phyloP scores from a whole-genome alignment of 2,888 invertebrate genomes.

The Stegana nigrithorax region DNA sequence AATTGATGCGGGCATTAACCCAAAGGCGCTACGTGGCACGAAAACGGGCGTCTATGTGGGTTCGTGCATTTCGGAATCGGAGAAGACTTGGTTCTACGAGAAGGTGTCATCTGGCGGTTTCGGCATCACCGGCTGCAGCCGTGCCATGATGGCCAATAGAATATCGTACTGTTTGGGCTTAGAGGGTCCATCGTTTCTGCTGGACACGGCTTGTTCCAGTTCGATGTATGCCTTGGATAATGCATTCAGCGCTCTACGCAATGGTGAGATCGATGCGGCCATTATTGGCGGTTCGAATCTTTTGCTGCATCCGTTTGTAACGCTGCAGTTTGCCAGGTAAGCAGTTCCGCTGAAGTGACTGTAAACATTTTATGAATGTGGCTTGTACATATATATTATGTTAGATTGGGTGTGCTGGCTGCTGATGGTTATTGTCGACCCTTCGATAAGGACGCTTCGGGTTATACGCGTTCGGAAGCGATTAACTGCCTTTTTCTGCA shows the following conservation, averaged over 20 bases:
- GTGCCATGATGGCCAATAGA: constrained; percentile 92
- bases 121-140: constrained; percentile 78
- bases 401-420: constrained; percentile 81
- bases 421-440: constrained; percentile 89
- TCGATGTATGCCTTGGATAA: constrained; percentile 88
- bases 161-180: constrained; percentile 90
- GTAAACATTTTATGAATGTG: not conserved
- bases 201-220: constrained; percentile 97
- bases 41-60: constrained; percentile 82
- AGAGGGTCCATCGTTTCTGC: constrained; percentile 87
- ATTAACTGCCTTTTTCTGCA: constrained; percentile 79
- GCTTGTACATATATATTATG: constrained; percentile 59
- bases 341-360: not conserved
- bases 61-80: constrained; percentile 78
- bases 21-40: constrained; percentile 74
- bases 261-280: constrained; percentile 88
- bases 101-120: constrained; percentile 72
- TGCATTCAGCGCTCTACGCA: constrained; percentile 80
- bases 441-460: constrained; percentile 86
- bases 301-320: constrained; percentile 87
- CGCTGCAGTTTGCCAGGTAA: constrained; percentile 86
- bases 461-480: constrained; percentile 87
- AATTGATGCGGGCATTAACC: constrained; percentile 80
- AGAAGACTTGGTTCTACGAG: constrained; percentile 78
- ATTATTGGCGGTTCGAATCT: constrained; percentile 90